These are phyloP conservation scores for Poeciliopsis turneri DNA, from an alignment of 2,797 vertebrate genomes.

Conservation along the genomic window DNA sequence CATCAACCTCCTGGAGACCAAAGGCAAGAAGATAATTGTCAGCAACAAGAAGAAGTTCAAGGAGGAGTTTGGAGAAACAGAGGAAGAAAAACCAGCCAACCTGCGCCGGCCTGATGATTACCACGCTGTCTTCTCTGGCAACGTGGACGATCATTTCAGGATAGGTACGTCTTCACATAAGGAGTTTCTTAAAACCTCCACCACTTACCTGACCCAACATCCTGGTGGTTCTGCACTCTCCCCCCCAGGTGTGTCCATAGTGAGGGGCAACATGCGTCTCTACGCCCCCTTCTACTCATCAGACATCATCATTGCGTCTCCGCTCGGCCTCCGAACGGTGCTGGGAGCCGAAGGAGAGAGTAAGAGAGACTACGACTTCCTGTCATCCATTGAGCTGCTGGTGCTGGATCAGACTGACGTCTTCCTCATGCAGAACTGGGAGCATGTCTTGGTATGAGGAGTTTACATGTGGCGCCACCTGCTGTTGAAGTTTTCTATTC, in stretches of 20 bases:
- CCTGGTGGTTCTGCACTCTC: constrained; percentile 4
- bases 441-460: constrained; percentile 89
- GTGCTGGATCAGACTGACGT: constrained; percentile 94
- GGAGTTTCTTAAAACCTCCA: background rate
- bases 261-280: constrained; percentile 90
- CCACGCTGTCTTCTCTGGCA: constrained; percentile 90
- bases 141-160: constrained; percentile 96
- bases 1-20: constrained; percentile 87
- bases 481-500: constrained; percentile 15
- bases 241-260: constrained; percentile 87
- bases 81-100: constrained; percentile 83
- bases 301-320: constrained; percentile 95
- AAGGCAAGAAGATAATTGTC: constrained; percentile 88
- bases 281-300: constrained; percentile 97
- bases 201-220: background rate
- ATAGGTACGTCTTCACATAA: constrained; percentile 81
- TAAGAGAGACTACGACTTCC: constrained; percentile 93
- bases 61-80: constrained; percentile 88
- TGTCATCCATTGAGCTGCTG: constrained; percentile 93
- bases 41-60: constrained; percentile 97
- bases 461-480: constrained; percentile 20
- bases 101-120: constrained; percentile 93
- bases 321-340: constrained; percentile 92
- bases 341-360: constrained; percentile 91
- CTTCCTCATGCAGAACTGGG: constrained; percentile 99